Percentiles rank a stretch among this genome's conserved stretches.
phyloP scores from a whole-genome alignment of 2,113 vertebrate genomes.

The Alethe castanea region DNA sequence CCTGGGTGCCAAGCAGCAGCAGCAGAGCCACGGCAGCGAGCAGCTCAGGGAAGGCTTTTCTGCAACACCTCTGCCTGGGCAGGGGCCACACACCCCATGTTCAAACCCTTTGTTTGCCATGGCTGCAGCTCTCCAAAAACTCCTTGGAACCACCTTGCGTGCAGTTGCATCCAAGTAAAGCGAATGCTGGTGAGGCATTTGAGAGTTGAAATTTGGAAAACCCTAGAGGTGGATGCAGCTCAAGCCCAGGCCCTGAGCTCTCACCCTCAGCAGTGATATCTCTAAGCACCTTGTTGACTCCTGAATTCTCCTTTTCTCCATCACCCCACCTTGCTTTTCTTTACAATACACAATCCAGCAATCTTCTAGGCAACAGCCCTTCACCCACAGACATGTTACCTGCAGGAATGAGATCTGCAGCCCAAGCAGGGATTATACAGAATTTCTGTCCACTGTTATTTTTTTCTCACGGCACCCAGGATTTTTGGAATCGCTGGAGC shows the following conservation, averaged over 20 bases:
- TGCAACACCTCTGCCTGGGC: background rate
- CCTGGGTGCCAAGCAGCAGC: background rate
- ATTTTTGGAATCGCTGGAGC: background rate
- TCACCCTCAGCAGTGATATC: background rate
- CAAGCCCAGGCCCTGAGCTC: background rate
- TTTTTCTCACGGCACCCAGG: background rate
- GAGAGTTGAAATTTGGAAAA: background rate
- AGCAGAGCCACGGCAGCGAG: rapidly evolving
- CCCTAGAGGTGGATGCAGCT: background rate
- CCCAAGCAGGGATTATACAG: background rate
- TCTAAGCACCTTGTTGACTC: background rate
- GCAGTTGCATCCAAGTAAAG: background rate
- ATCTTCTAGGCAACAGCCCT: background rate
- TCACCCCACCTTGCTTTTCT: background rate
- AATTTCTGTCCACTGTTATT: background rate
- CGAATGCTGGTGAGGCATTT: rapidly evolving
- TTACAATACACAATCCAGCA: background rate
- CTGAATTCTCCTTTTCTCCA: background rate
- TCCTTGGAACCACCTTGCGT: rapidly evolving
- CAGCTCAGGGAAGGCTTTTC: background rate
- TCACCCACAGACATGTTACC: rapidly evolving
- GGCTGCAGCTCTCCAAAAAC: background rate
- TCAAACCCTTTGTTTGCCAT: background rate
- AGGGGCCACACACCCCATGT: rapidly evolving
- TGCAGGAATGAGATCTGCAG: rapidly evolving